Conservation (phyloP, 1,140 invertebrate species). For the Atopsyche davidsoni region DNA sequence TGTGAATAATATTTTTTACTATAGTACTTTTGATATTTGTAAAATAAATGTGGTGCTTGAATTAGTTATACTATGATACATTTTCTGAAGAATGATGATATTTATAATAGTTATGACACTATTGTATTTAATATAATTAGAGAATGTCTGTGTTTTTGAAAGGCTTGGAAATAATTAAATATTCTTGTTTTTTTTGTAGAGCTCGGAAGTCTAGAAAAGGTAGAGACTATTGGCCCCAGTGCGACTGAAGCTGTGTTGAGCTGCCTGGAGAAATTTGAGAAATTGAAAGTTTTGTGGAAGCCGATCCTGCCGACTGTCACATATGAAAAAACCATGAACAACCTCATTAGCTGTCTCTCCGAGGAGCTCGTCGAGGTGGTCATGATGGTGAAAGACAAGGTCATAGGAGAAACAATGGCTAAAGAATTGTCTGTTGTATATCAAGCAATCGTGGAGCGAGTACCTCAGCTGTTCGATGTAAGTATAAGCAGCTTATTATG, state of each 20-base stretch:
- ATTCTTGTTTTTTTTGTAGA: conserved; percentile 32
- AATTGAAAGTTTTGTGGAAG: conserved; percentile 36
- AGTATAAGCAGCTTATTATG: conserved; percentile 5
- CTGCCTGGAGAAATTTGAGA: conserved; percentile 34
- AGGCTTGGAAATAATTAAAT: neutral
- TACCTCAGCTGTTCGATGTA: conserved; percentile 20
- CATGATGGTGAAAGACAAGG: conserved; percentile 11
- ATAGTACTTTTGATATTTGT: too few species aligned
- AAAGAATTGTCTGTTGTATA: conserved; percentile 10
- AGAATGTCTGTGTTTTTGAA: too few species aligned
- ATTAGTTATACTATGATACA: neutral
- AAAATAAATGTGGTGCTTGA: too few species aligned
- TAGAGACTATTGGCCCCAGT: conserved; percentile 33
- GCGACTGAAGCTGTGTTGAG: conserved; percentile 37
- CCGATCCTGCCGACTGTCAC: conserved; percentile 36
- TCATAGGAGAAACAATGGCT: conserved; percentile 18
- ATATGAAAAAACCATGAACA: conserved; percentile 39
- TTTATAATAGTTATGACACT: neutral
- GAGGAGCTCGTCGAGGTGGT: conserved; percentile 18
- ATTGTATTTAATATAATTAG: too few species aligned
- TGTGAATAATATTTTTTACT: too few species aligned
- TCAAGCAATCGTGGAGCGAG: conserved; percentile 6
- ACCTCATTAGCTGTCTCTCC: conserved; percentile 30
- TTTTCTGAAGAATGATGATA: neutral
- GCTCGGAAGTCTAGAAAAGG: conserved; percentile 31